Conservation (phyloP, 2,113 vertebrate species). For the Syngnathoides biaculeatus region DNA sequence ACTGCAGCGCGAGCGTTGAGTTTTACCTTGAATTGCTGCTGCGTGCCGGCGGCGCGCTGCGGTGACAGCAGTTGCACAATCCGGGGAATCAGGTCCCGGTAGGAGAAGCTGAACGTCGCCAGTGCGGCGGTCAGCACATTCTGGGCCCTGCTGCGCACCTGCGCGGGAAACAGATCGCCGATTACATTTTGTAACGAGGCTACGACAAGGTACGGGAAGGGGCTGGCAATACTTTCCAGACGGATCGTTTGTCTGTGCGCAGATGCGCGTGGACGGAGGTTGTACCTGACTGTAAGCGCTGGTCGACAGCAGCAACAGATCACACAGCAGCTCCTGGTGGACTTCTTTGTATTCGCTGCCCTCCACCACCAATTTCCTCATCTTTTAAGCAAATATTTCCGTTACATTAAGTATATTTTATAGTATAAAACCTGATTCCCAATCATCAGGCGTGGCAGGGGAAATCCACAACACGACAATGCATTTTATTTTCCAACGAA, state of each 20-base stretch:
- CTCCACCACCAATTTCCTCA: slow-evolving; percentile 90
- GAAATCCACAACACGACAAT: too few relatives aligned
- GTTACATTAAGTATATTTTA: not conserved
- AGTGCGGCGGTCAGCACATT: slow-evolving; percentile 87
- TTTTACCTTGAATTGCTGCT: slow-evolving; percentile 92
- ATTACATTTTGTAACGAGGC: not conserved
- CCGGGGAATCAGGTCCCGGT: slow-evolving; percentile 89
- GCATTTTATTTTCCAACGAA: too few relatives aligned
- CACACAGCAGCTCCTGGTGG: slow-evolving; percentile 88
- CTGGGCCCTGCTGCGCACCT: slow-evolving; percentile 95
- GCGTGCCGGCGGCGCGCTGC: slow-evolving; percentile 74
- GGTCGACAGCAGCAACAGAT: slow-evolving; percentile 90
- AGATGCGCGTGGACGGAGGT: not conserved
- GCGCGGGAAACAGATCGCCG: slow-evolving; percentile 22
- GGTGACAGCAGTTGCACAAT: slow-evolving; percentile 86
- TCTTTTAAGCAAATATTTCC: slow-evolving; percentile 61
- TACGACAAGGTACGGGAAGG: not conserved
- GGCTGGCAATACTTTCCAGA: not conserved
- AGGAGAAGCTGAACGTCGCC: slow-evolving; percentile 91
- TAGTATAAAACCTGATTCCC: not conserved
- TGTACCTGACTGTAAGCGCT: slow-evolving; percentile 92
- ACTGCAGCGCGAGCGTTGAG: too few relatives aligned
- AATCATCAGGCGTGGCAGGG: too few relatives aligned
- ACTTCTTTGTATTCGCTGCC: slow-evolving; percentile 90
- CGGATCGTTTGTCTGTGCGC: not conserved